Base-by-base conservation (phyloP, 2,888 invertebrate species). In the Andrena trimmerana region DNA sequence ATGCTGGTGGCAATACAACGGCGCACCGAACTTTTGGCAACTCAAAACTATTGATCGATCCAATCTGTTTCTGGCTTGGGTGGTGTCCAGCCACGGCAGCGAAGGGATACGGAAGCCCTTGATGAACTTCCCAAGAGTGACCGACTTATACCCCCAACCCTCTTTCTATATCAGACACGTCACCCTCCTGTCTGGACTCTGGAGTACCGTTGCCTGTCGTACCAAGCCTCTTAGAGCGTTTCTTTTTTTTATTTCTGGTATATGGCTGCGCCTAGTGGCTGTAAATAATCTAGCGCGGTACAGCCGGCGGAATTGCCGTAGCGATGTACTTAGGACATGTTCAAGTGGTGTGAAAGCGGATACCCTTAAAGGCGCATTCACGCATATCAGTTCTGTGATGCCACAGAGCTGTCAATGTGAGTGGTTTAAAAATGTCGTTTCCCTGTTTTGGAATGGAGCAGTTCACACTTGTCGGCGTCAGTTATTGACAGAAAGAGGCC, bases 1-100 rank as follows among this genome's bases (percentile, higher is more conserved):
- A 59, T n/a, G 36, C 13, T 62, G 63, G 48, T 80, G 24, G 75
- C 69, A 80, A 88, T 85, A 82, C 78, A 88, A 83, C 65, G 73
- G 50, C 70, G 84, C 84, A 87, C 88, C 86, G 88, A 91, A 91
- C 88, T 90, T 91, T 90, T 89, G 89, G 84, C 85, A 90, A 91
- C 84, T 89, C 87, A 86, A 85, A 89, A 90, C 89, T 90, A 90
- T 89, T 87, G 86, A 83, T 60, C 85, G 69, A 73, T 72, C 70
- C 78, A 75, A 86, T 84, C 79, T 69, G 85, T 68, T 73, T 73
- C 70, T 52, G 80, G 77, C 82, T 86, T 84, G 83, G 85, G 80
- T 80, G 70, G 69, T 82, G 87, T 88, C 87, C 85, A 86, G 81
- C 79, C 76, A 48, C 67, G 81, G 76, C 80, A 73, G 66, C 65